Evolutionary conservation across 2,888 invertebrate genomes (phyloP).

Genomic region (Acleris sparsana): DNA sequence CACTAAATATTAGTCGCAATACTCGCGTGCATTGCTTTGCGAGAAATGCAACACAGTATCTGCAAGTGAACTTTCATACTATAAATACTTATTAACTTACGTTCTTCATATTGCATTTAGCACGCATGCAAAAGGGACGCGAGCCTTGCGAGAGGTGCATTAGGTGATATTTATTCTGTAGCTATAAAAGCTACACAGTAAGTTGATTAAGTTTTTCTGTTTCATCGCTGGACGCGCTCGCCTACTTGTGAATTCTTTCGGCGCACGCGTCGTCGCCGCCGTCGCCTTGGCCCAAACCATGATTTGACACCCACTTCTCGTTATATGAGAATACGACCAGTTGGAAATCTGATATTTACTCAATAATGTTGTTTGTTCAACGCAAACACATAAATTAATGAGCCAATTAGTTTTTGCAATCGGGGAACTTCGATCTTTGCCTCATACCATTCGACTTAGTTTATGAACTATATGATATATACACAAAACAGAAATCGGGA

Average conservation of each 20-base stretch:
- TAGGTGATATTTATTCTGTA: neutral
- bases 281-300: conserved; percentile 56
- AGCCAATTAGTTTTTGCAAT: too few species aligned
- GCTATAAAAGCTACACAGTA: neutral
- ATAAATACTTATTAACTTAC: conserved; percentile 3
- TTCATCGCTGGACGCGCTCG: neutral
- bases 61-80: conserved; percentile 24
- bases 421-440: too few species aligned
- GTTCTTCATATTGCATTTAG: neutral
- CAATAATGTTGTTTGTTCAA: conserved; percentile 18
- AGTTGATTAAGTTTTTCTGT: conserved; percentile 2
- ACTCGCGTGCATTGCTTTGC: conserved; percentile 4
- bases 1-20: too few species aligned
- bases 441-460: too few species aligned
- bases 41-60: conserved; percentile 14
- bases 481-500: too few species aligned
- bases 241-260: conserved; percentile 27
- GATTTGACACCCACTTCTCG: conserved; percentile 53
- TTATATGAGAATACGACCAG: conserved; percentile 26
- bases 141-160: neutral
- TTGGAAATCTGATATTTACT: conserved; percentile 27
- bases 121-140: neutral
- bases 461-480: too few species aligned
- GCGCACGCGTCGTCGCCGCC: conserved; percentile 6
- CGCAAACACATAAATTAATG: neutral